These are phyloP conservation scores for Himantopus leucocephalus DNA, from an alignment of 2,113 vertebrate species.

Conservation along the genomic window DNA sequence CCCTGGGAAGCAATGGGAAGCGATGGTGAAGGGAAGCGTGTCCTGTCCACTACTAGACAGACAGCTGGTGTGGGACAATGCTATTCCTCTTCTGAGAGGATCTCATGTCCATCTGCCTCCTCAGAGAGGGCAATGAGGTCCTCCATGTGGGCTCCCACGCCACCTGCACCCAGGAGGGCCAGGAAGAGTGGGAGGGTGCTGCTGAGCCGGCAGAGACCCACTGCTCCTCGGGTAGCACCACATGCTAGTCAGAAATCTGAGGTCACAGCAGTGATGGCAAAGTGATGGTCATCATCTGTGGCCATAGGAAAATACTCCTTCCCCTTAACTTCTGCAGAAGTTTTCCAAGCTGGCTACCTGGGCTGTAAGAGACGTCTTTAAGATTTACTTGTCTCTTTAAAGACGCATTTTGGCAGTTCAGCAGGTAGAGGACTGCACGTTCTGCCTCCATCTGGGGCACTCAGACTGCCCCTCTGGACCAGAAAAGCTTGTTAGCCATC, in stretches of 20 bases:
- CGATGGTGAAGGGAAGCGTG: fast-evolving
- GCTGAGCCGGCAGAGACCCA: not conserved
- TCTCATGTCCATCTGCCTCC: not conserved
- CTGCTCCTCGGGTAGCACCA: not conserved
- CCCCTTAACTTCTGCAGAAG: not conserved
- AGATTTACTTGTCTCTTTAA: not conserved
- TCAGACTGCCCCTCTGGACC: not conserved
- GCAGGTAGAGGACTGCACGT: not conserved
- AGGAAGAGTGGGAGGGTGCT: not conserved
- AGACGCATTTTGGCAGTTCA: not conserved
- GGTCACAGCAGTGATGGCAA: not conserved
- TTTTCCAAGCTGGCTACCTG: not conserved
- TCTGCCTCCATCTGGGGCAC: not conserved
- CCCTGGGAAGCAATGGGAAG: not conserved
- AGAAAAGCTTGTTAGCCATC: not conserved
- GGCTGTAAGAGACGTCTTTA: not conserved
- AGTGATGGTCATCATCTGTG: not conserved
- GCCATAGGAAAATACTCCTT: not conserved
- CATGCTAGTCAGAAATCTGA: not conserved
- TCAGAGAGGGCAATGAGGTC: not conserved
- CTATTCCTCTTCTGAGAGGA: not conserved
- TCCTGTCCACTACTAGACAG: not conserved
- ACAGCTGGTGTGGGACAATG: not conserved
- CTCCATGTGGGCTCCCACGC: not conserved
- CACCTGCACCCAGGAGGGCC: not conserved